Percentiles rank a stretch among this genome's conserved stretches.
phyloP scores from a whole-genome alignment of 2,888 invertebrate species.

The Odontothrips loti region DNA sequence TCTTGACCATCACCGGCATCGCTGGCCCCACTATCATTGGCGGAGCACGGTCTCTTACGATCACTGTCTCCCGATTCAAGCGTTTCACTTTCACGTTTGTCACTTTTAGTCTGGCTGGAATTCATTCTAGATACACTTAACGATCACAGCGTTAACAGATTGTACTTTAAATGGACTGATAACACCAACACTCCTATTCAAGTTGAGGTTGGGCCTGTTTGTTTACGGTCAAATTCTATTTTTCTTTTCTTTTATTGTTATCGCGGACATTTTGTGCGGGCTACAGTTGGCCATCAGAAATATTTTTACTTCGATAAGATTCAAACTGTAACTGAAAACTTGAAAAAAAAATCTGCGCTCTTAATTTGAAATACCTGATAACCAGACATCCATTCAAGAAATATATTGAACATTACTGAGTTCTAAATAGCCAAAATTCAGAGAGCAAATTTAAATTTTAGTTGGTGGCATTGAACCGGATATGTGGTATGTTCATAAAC shows the following conservation, averaged over 20 bases:
- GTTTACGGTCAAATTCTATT: neutral
- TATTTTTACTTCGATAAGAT: neutral
- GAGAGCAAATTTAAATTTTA: neutral
- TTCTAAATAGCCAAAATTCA: neutral
- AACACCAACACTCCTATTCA: neutral
- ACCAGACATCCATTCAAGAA: too few relatives aligned
- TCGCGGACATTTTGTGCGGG: too few relatives aligned
- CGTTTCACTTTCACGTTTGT: neutral
- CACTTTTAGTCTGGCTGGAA: neutral
- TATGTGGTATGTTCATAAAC: too few relatives aligned
- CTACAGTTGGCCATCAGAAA: neutral
- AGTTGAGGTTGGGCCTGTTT: neutral
- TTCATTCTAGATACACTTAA: neutral
- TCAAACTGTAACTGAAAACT: too few relatives aligned
- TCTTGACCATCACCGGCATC: constrained; percentile 12
- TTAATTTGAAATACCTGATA: too few relatives aligned
- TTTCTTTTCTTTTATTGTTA: neutral
- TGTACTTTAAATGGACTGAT: too few relatives aligned
- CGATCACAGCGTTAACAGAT: too few relatives aligned
- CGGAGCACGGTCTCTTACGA: neutral
- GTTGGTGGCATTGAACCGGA: too few relatives aligned
- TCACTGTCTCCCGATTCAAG: neutral
- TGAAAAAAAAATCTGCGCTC: too few relatives aligned
- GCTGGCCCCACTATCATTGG: constrained; percentile 1
- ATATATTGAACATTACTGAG: neutral